A percentile compares a stretch with the other conserved stretches of the same genome.
These are phyloP conservation scores for Camptogramma bilineatum DNA, from an alignment of 2,888 invertebrate genomes.

Conservation along the genomic window DNA sequence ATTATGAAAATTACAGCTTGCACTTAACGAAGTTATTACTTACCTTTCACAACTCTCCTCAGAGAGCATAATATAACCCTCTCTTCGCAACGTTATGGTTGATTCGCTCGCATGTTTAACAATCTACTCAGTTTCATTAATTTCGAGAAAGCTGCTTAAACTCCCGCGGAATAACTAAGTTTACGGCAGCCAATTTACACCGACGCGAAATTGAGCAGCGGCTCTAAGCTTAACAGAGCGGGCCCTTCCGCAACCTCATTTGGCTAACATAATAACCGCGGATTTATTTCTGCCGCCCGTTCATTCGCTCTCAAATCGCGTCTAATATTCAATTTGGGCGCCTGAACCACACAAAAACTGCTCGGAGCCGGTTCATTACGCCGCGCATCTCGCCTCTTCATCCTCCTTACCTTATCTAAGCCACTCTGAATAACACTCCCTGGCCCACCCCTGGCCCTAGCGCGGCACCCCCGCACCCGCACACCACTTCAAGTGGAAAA, in stretches of 20 bases:
- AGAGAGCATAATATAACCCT: background rate
- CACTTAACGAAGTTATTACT: background rate
- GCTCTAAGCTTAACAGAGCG: conserved; percentile 70
- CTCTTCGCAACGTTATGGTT: conserved; percentile 4
- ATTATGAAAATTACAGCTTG: conserved; percentile 1
- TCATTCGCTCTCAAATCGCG: conserved; percentile 83
- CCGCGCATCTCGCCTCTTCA: conserved; percentile 84
- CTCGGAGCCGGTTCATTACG: conserved; percentile 83
- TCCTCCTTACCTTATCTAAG: conserved; percentile 85
- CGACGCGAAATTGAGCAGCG: conserved; percentile 76
- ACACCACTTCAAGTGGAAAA: conserved; percentile 83
- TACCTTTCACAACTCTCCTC: conserved; percentile 1
- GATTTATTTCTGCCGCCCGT: conserved; percentile 82
- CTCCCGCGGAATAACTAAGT: conserved; percentile 69
- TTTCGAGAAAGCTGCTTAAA: conserved; percentile 64
- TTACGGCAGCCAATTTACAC: conserved; percentile 76
- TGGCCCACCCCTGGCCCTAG: conserved; percentile 58
- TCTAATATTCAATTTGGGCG: conserved; percentile 84
- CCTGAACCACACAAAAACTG: conserved; percentile 84
- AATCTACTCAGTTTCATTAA: conserved; percentile 47
- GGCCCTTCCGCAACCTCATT: conserved; percentile 80
- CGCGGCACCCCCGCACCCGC: conserved; percentile 61
- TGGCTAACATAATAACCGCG: conserved; percentile 83
- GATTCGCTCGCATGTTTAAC: conserved; percentile 40
- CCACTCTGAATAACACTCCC: conserved; percentile 80